Evolutionary conservation across 2,888 invertebrate genomes (phyloP), one percentile per base, ranked within the genome.

Genomic region (Ariolimax columbianus): DNA sequence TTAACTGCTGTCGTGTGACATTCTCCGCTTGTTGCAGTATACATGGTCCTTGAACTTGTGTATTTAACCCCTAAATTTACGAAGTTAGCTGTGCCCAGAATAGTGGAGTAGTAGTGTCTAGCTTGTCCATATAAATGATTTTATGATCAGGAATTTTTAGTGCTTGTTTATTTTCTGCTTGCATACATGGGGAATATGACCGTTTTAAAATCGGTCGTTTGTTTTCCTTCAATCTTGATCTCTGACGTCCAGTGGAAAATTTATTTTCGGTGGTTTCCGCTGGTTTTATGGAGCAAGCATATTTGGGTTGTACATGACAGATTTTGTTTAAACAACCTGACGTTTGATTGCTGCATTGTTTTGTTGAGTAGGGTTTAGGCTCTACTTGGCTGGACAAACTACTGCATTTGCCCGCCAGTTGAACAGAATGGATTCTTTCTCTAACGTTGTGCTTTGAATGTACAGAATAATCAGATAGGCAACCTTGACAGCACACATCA

Each of bases 61-160:
- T 63, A n/a, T 63, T 30, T 63, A 7, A 3, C 30, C n/a, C n/a
- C n/a, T 23, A 3, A 30, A n/a, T 0, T 63, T 63, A 9, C 4
- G 63, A 63, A 11, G n/a, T 11, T 4, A 63, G n/a, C 4, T n/a
- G 3, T n/a, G 26, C 30, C 63, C 63, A 63, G n/a, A 63, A 63
- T 14, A 30, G 26, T 30, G 63, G n/a, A 4, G n/a, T 30, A 3
- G 4, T 63, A 7, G 30, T 2, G 4, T 63, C n/a, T 63, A n/a
- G 4, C 30, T 63, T 63, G 30, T 63, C 63, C 63, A 63, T 63
- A 30, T 63, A 63, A 63, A 63, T 63, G 7, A 63, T 23, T 63
- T 63, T 63, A 63, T 63, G 63, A 30, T 63, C n/a, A 63, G 63
- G 63, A 63, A 63, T 63, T 30, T 63, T 63, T 6, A 63, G 63